Base-by-base conservation (phyloP, 2,888 invertebrate species). In the Epistrophella euchroma region DNA sequence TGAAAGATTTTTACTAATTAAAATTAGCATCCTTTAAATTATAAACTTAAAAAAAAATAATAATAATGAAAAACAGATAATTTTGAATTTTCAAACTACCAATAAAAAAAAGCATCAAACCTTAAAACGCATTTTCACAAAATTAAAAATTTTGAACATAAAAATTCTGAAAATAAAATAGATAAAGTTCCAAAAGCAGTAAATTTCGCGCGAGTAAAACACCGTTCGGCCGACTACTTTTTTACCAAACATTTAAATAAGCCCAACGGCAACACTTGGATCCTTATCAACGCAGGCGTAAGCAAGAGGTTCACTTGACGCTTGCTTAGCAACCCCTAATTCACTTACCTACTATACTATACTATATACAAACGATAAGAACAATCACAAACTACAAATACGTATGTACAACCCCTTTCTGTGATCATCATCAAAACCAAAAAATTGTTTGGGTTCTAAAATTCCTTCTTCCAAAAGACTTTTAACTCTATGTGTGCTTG, bases 271-370 rank as follows among this genome's bases (percentile, higher is more conserved):
- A 79, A 75, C 79, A 66, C 71, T 72, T 11, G 5, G 5, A 7
- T n/a, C 19, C 66, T 50, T 58, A 70, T 56, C 40, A 72, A 85
- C 80, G 80, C 85, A 85, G 76, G 85, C 85, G 85, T 85, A 76
- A 76, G 52, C 71, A 50, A 32, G 17, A 76, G 47, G 55, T 85
- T 80, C 72, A 77, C 76, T 81, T 82, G 76, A 73, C 76, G 85
- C 73, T 45, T 74, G 58, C 80, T n/a, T 73, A 77, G 68, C 81
- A 77, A 81, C 85, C 85, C 85, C 55, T 77, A 37, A 62, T 68
- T 72, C 72, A 68, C 66, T 76, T 62, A 68, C 66, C 72, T 62
- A 7, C n/a, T 45, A 45, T 17, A 17, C 2, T 5, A 4, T 5
- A 4, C 6, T 25, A 25, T 25, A 4, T 25, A 25, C 15, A 7